Evolutionary conservation across 92 coral and sea anemone genomes (phyloP), one percentile per base, ranked within the genome.

Genomic region (Bergia puertoricense): DNA sequence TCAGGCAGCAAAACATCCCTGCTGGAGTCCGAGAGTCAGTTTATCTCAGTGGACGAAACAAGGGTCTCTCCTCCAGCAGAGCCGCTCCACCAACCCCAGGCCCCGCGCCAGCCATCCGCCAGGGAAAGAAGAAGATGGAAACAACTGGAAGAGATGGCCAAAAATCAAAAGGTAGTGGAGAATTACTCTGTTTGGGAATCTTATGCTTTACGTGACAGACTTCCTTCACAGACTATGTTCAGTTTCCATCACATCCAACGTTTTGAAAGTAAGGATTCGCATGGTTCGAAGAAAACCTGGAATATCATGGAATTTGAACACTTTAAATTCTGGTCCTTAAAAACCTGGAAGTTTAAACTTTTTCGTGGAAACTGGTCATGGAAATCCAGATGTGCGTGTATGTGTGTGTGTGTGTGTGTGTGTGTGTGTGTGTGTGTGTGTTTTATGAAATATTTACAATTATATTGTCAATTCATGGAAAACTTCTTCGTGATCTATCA

Each of bases 1-100:
- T 91, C 99, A 51, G 88, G 80, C 76, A 96, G 99, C 85, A 94
- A 92, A 20, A 94, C 94, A 8, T 96, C 99, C 3, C 93, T 95
- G 51, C 90, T 96, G 66, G 99, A 96, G 85, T 96, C 99, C 13
- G 99, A 96, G 77, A 96, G 99, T 89, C 98, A 96, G 92, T 96
- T 96, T 76, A 95, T 96, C 43, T 93, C 96, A 37, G 96, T 96
- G 41, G 95, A 95, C 13, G 99, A 95, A 75, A 82, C 97, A 5
- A 89, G 90, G 82, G 94, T 86, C 56, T 38, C 86, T 41, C 79
- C 93, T 11, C 81, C 91, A 43, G 59, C 77, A 8, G 89, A 82
- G 18, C 91, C 91, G 56, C 89, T 89, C 85, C 88, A 81, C 20
- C 85, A 90, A 13, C 72, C 62, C 37, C 81, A 85, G 22, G 86